Evolutionary conservation across 2,888 invertebrate species (phyloP).

Genomic region (Cryptocephalus moraei): DNA sequence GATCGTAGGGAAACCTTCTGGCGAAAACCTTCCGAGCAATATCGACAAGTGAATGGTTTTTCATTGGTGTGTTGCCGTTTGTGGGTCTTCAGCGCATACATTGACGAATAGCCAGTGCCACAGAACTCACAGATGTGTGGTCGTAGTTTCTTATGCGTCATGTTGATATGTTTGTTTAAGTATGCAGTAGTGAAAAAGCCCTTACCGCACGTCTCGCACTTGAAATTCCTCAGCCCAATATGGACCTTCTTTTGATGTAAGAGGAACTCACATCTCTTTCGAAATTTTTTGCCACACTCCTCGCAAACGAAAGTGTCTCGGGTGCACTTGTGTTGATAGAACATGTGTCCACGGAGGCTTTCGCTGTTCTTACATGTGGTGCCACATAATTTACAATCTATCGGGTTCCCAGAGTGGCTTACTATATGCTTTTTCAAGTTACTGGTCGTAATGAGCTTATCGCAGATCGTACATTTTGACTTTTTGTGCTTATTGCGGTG

Average conservation of each 20-base stretch:
- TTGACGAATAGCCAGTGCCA: slow-evolving; percentile 20
- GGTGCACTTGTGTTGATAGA: slow-evolving; percentile 26
- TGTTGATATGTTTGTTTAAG: slow-evolving; percentile 18
- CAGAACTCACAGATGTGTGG: slow-evolving; percentile 23
- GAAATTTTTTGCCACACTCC: slow-evolving; percentile 24
- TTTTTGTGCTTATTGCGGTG: slow-evolving; percentile 23
- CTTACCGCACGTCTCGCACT: slow-evolving; percentile 24
- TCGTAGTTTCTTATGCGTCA: slow-evolving; percentile 17
- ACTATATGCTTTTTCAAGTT: slow-evolving; percentile 24
- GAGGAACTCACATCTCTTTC: slow-evolving; percentile 24
- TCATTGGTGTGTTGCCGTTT: slow-evolving; percentile 24
- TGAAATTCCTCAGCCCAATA: slow-evolving; percentile 21
- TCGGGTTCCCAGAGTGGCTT: slow-evolving; percentile 21
- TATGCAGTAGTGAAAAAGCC: slow-evolving; percentile 19
- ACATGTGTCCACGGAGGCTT: slow-evolving; percentile 28
- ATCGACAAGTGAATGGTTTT: slow-evolving; percentile 21
- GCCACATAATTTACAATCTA: slow-evolving; percentile 26
- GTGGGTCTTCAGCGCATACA: slow-evolving; percentile 22
- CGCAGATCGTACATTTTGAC: slow-evolving; percentile 22
- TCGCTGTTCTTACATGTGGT: slow-evolving; percentile 27
- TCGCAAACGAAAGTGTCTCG: slow-evolving; percentile 25
- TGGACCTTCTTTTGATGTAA: slow-evolving; percentile 28
- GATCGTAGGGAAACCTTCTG: slow-evolving; percentile 25
- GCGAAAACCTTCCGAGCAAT: slow-evolving; percentile 22
- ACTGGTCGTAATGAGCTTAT: slow-evolving; percentile 18